Base-by-base conservation (phyloP, 1,140 invertebrate species). In the Steinernema khuongi region DNA sequence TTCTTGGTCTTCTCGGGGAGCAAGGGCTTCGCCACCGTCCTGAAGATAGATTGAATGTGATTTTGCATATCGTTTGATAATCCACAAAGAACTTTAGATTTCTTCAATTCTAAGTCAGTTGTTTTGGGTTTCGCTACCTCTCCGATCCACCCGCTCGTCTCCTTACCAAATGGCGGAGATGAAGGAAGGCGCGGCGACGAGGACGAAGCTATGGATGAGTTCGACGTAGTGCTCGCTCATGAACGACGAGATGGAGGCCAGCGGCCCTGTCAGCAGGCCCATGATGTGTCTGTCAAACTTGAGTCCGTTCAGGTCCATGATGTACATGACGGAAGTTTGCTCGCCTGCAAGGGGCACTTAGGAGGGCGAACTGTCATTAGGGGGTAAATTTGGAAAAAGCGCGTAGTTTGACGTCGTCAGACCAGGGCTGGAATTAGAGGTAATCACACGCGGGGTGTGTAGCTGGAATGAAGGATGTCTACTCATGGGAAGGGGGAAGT, bases 251-350 rank as follows among this genome's bases (percentile, higher is more conserved):
- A 84, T 84, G 4, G 80, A 73, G 14, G 79, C 73, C 11, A 84
- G 74, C 1, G 83, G 79, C 1, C 83, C 83, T 19, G 75, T 82
- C 11, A 84, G 31, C 29, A 84, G 75, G 17, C 79, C 76, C 1
- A 80, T 70, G 2, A 83, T 70, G 33, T 74, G 71, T 31, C 70
- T 77, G 68, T 85, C 82, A 36, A 74, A 82, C 19, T 77, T 78
- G 7, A 84, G 76, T 18, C 82, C 82, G 60, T 73, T 77, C 67
- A 84, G 70, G 68, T 84, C 83, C 83, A 84, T 84, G n/a, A 84
- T 80, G 66, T 84, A 83, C 60, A 85, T 74, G 26, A 83, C 75
- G 19, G 79, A 81, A 28, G 75, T 76, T 70, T 84, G 81, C 17
- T 79, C 43, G 22, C 79, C 79, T 82, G 19, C 32, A 78, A 79